These are phyloP conservation scores for Lytechinus variegatus DNA, from an alignment of 35 echinoderm and acorn worm species.

Conservation along the genomic window DNA sequence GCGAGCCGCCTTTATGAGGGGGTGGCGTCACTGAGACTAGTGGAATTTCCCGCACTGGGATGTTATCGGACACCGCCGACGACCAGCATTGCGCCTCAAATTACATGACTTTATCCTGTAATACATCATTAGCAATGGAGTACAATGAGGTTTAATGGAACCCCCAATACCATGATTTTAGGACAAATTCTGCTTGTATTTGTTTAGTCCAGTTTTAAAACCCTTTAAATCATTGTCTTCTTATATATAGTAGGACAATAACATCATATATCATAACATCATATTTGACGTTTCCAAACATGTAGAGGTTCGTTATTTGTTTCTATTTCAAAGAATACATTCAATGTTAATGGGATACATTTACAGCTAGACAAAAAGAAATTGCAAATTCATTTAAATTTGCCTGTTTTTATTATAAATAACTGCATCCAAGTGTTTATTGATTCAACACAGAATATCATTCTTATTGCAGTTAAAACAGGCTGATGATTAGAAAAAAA, in stretches of 20 bases:
- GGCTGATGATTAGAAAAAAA: too few relatives aligned
- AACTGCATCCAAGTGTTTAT: too few relatives aligned
- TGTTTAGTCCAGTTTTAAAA: background rate
- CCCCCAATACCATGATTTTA: background rate
- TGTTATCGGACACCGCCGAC: background rate
- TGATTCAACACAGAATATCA: too few relatives aligned
- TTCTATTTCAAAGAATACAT: background rate
- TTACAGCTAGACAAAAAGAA: background rate
- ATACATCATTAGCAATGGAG: background rate
- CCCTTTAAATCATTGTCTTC: background rate
- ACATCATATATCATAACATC: background rate
- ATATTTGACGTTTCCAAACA: background rate
- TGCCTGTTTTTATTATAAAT: too few relatives aligned
- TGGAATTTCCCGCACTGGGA: background rate
- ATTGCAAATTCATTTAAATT: too few relatives aligned
- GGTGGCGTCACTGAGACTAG: background rate
- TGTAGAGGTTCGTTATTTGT: background rate
- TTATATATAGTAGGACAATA: background rate
- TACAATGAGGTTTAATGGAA: constrained; percentile 4
- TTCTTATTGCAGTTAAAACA: too few relatives aligned
- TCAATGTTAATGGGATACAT: too few relatives aligned
- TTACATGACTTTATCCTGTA: background rate
- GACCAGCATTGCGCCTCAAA: background rate
- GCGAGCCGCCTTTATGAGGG: background rate
- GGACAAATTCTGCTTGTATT: background rate